Percentiles rank a stretch among this genome's conserved stretches.
These are phyloP conservation scores for Drosophila ananassae DNA, from an alignment of 1,140 invertebrate species.

Conservation along the genomic window DNA sequence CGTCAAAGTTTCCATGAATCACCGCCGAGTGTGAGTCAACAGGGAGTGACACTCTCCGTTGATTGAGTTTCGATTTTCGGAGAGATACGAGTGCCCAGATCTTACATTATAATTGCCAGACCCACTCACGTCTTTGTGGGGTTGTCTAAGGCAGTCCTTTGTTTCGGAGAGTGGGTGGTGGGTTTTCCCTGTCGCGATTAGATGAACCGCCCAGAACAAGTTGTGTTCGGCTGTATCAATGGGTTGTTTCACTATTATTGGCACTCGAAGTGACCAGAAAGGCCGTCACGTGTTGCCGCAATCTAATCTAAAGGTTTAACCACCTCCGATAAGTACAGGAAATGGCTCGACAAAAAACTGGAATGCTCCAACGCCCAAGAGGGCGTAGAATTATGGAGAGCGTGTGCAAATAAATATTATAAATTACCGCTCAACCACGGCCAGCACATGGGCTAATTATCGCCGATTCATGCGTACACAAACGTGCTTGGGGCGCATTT, in stretches of 20 bases:
- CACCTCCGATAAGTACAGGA: slow-evolving; percentile 41
- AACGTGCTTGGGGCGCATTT: slow-evolving; percentile 11
- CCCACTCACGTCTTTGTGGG: slow-evolving; percentile 3
- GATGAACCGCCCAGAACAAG: slow-evolving; percentile 26
- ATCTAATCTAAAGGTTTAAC: slow-evolving; percentile 40
- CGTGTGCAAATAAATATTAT: slow-evolving; percentile 26
- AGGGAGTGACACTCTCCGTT: slow-evolving; percentile 14
- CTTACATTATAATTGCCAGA: slow-evolving; percentile 6
- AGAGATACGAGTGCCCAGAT: slow-evolving; percentile 15
- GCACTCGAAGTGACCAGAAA: slow-evolving; percentile 15
- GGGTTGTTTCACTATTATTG: slow-evolving; percentile 12
- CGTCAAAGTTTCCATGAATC: slow-evolving; percentile 24
- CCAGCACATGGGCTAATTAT: slow-evolving; percentile 17
- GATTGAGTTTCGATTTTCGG: slow-evolving; percentile 18
- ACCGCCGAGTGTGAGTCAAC: slow-evolving; percentile 29
- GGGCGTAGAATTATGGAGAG: neutral
- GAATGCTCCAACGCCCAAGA: no score
- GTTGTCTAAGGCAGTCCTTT: neutral
- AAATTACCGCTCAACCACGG: slow-evolving; percentile 17
- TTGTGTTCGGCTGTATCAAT: slow-evolving; percentile 37
- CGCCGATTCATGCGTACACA: slow-evolving; percentile 34
- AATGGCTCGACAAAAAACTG: slow-evolving; percentile 19
- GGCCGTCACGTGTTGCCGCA: slow-evolving; percentile 19
- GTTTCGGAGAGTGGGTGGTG: neutral
- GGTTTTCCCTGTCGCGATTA: slow-evolving; percentile 13